These are phyloP conservation scores for Drusus annulatus DNA, from an alignment of 1,140 invertebrate genomes.

Conservation along the genomic window DNA sequence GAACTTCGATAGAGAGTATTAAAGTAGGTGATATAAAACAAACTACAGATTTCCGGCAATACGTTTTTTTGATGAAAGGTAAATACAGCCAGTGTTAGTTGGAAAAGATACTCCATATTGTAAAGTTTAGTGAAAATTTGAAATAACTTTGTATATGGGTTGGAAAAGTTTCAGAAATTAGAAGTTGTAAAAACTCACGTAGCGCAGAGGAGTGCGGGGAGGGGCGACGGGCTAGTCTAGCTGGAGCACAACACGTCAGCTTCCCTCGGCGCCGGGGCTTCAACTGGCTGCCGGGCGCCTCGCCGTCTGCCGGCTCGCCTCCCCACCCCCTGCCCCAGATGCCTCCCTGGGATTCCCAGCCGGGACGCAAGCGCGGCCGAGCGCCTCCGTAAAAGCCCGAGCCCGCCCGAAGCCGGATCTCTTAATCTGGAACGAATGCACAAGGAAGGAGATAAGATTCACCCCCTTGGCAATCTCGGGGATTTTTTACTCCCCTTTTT, in stretches of 20 bases:
- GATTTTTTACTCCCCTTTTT: constrained; percentile 34
- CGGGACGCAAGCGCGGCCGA: constrained; percentile 29
- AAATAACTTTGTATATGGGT: too few relatives aligned
- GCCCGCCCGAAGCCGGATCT: constrained; percentile 28
- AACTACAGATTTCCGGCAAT: too few relatives aligned
- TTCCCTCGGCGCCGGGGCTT: constrained; percentile 24
- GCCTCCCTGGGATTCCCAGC: constrained; percentile 31
- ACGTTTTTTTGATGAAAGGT: too few relatives aligned
- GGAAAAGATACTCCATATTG: too few relatives aligned
- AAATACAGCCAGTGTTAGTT: too few relatives aligned
- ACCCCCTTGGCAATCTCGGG: constrained; percentile 28
- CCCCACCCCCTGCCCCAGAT: constrained; percentile 28
- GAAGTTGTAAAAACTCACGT: constrained; percentile 24
- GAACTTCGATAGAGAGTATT: too few relatives aligned
- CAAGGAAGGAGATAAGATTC: constrained; percentile 41
- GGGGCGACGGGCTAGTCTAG: not conserved
- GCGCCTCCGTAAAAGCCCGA: constrained; percentile 21
- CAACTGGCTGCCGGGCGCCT: constrained; percentile 33
- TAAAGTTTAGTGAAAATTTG: too few relatives aligned
- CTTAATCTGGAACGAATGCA: constrained; percentile 53
- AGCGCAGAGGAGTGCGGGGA: not conserved
- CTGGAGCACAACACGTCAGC: constrained; percentile 2
- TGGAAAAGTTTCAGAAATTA: too few relatives aligned
- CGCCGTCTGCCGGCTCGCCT: constrained; percentile 19
- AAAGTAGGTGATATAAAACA: too few relatives aligned